These are phyloP conservation scores for Orius laevigatus DNA, from an alignment of 1,140 invertebrate genomes.

Conservation along the genomic window DNA sequence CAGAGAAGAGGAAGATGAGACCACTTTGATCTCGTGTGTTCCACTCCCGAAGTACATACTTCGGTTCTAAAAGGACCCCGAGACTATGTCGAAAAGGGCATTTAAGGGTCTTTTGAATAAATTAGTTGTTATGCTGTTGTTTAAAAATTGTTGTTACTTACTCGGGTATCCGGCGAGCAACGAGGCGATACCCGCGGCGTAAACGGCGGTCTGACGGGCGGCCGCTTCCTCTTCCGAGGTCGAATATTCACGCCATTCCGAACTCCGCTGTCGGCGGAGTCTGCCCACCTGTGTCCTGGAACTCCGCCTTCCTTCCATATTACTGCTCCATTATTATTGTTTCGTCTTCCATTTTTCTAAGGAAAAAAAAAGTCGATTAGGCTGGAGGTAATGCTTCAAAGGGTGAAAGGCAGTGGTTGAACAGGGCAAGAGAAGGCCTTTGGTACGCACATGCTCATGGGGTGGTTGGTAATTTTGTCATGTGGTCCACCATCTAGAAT, in stretches of 20 bases:
- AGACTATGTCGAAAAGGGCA: too few species aligned
- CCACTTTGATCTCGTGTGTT: too few species aligned
- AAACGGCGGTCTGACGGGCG: conserved; percentile 14
- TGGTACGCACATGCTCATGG: too few species aligned
- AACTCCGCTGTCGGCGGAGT: conserved; percentile 13
- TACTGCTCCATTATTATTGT: background rate
- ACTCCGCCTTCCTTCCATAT: conserved; percentile 14
- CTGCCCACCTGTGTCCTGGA: conserved; percentile 11
- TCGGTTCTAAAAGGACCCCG: too few species aligned
- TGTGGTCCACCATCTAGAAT: too few species aligned
- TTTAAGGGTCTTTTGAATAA: too few species aligned
- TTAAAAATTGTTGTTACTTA: conserved; percentile 12
- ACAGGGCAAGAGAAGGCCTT: conserved; percentile 1
- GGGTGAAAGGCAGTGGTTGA: background rate
- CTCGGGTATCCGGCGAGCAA: conserved; percentile 19
- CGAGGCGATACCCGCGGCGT: conserved; percentile 20
- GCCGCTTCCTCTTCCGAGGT: conserved; percentile 14
- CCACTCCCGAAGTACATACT: too few species aligned
- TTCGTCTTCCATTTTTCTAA: conserved; percentile 2
- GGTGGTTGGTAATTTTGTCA: too few species aligned
- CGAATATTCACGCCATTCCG: conserved; percentile 15
- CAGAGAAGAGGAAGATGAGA: too few species aligned
- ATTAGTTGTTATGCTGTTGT: too few species aligned
- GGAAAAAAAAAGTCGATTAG: background rate
- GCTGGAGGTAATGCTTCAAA: background rate